phyloP scores from a whole-genome alignment of 2,113 vertebrate species.

The Cheirogaleus medius region DNA sequence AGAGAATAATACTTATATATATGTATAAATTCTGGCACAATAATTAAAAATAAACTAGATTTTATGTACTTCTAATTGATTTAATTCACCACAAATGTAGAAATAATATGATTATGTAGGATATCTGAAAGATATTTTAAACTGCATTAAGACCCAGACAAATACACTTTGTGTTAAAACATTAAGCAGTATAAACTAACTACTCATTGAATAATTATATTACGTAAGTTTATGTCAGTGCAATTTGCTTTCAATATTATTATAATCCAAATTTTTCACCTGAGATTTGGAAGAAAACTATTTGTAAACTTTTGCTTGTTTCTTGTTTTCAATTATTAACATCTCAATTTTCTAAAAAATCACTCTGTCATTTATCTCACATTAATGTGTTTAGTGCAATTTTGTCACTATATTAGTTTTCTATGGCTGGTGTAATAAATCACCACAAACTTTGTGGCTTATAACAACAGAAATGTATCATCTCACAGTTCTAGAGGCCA shows the following conservation, averaged over 20 bases:
- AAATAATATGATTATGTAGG: not conserved
- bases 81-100: not conserved
- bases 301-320: not conserved
- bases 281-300: not conserved
- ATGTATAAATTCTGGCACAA: not conserved
- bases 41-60: conserved; percentile 34
- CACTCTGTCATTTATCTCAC: not conserved
- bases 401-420: not conserved
- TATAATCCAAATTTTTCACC: not conserved
- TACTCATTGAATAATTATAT: not conserved
- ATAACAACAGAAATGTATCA: not conserved
- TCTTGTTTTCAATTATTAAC: not conserved
- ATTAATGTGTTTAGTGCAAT: not conserved
- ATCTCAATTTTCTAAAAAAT: not conserved
- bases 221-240: not conserved
- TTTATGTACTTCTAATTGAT: not conserved
- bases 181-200: not conserved
- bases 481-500: not conserved
- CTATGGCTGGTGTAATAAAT: not conserved
- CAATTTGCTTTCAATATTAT: not conserved
- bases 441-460: not conserved
- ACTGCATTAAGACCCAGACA: not conserved
- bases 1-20: not conserved
- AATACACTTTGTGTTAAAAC: not conserved
- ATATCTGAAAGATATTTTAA: not conserved